Percentiles rank a stretch among this genome's conserved stretches.
These are phyloP conservation scores for Chionis minor DNA, from an alignment of 2,113 vertebrate genomes.

Conservation along the genomic window DNA sequence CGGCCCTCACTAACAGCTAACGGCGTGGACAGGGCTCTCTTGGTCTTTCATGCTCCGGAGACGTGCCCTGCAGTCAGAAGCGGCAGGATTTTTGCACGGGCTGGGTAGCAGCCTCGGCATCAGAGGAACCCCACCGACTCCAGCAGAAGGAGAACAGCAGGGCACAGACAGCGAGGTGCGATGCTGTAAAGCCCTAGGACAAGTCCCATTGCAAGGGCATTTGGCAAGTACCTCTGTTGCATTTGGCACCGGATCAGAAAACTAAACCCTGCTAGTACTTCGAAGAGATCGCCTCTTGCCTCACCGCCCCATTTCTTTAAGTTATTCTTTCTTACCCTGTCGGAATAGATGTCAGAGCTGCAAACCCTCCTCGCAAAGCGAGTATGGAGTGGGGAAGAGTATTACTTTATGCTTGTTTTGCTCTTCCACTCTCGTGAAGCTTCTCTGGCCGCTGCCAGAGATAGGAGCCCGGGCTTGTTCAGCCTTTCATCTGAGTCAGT, in stretches of 20 bases:
- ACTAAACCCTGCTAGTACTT: not conserved
- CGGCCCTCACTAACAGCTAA: not conserved
- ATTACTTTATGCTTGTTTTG: not conserved
- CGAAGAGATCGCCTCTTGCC: not conserved
- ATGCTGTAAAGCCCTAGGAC: not conserved
- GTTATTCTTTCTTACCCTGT: not conserved
- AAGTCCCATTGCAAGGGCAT: not conserved
- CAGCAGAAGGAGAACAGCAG: not conserved
- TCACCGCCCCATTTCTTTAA: not conserved
- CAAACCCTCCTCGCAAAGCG: not conserved
- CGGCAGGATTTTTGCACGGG: not conserved
- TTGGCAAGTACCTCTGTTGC: not conserved
- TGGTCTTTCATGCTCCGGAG: not conserved
- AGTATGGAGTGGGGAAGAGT: not conserved
- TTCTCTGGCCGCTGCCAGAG: not conserved
- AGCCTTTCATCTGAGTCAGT: constrained; percentile 13
- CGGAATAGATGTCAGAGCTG: not conserved
- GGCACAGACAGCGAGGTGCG: not conserved
- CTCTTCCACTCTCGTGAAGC: not conserved
- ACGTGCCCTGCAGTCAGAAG: not conserved
- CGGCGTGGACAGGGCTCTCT: not conserved
- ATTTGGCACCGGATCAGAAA: not conserved
- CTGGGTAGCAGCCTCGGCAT: not conserved
- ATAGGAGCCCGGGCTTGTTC: constrained; percentile 24
- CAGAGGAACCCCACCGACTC: not conserved